Conservation (phyloP, 2,113 vertebrate genomes). For the Tragelaphus scriptus region DNA sequence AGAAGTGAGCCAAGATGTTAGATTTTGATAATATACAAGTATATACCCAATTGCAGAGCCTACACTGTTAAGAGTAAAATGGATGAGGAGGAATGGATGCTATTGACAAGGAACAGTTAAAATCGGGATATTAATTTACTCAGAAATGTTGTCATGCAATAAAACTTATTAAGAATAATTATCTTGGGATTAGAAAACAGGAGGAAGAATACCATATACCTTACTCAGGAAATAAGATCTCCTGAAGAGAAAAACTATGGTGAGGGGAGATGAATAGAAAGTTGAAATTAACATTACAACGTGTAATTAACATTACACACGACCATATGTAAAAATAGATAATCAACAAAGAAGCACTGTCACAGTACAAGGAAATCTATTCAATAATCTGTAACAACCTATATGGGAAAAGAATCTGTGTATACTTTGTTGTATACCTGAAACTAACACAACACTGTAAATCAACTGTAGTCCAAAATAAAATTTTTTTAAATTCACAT, state of each 20-base stretch:
- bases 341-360: not conserved
- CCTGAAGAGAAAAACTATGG: not conserved
- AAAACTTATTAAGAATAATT: slow-evolving; percentile 35
- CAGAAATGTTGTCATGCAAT: slow-evolving; percentile 32
- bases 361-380: not conserved
- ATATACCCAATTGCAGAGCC: slow-evolving; percentile 37
- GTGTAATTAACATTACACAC: not conserved
- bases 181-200: not conserved
- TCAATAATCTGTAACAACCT: not conserved
- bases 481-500: not conserved
- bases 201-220: not conserved
- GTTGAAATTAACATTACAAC: not conserved
- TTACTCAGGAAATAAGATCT: not conserved
- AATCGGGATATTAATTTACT: slow-evolving; percentile 47
- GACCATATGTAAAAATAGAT: not conserved
- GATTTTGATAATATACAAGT: slow-evolving; percentile 65
- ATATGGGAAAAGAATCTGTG: not conserved
- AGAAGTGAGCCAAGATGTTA: slow-evolving; percentile 61
- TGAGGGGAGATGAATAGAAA: not conserved
- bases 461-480: not conserved
- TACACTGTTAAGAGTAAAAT: slow-evolving; percentile 59
- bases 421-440: not conserved
- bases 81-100: slow-evolving; percentile 61
- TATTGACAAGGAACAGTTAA: slow-evolving; percentile 67
- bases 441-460: not conserved